These are phyloP conservation scores for Sitophilus oryzae DNA, from an alignment of 1,140 invertebrate genomes.

Conservation along the genomic window DNA sequence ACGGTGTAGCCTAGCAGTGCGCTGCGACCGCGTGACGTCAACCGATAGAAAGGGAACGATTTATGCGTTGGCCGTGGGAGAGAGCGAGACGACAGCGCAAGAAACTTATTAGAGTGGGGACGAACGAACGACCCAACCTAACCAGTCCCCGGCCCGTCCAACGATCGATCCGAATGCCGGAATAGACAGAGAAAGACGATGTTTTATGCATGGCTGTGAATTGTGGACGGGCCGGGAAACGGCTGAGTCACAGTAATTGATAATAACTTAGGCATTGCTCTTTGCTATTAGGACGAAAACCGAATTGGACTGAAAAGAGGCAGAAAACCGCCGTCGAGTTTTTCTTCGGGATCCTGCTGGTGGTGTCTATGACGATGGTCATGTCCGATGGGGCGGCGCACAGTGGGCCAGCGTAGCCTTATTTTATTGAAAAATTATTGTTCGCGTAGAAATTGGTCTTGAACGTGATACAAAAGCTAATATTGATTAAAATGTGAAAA, in stretches of 20 bases:
- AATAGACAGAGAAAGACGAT: conserved; percentile 44
- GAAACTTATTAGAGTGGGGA: conserved; percentile 43
- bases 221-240: conserved; percentile 41
- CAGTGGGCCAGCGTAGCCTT: too few species aligned
- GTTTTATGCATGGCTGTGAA: conserved; percentile 44
- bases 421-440: too few species aligned
- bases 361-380: conserved; percentile 14
- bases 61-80: background rate
- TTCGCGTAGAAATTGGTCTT: too few species aligned
- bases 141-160: conserved; percentile 41
- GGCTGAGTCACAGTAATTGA: conserved; percentile 48
- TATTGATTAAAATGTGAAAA: too few species aligned
- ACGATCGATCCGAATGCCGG: conserved; percentile 44
- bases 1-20: conserved; percentile 43
- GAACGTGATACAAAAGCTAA: too few species aligned
- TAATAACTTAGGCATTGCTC: conserved; percentile 46
- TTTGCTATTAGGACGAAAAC: conserved; percentile 33
- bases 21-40: conserved; percentile 44
- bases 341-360: conserved; percentile 13
- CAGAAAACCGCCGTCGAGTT: conserved; percentile 25
- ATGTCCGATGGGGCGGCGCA: too few species aligned
- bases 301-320: conserved; percentile 26
- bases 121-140: conserved; percentile 43
- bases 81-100: conserved; percentile 31
- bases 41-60: conserved; percentile 28